phyloP scores from a whole-genome alignment of 2,888 invertebrate species.

The Eupithecia vulgata region DNA sequence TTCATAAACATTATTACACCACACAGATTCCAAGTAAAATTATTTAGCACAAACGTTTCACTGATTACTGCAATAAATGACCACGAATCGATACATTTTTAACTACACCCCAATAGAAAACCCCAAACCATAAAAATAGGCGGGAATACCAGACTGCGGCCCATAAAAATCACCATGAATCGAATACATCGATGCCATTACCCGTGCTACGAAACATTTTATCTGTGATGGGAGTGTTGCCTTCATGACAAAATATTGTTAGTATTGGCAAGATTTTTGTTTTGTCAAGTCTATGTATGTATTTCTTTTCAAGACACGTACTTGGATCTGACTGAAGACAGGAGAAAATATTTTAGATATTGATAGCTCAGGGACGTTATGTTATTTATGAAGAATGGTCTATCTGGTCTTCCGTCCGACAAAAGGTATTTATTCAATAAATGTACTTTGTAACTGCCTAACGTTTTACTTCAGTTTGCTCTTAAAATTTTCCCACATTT shows the following conservation, averaged over 20 bases:
- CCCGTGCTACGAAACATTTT: constrained; percentile 38
- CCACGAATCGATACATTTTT: constrained; percentile 24
- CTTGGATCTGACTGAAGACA: no score
- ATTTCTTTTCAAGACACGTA: no score
- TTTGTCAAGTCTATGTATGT: no score
- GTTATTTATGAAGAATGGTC: no score
- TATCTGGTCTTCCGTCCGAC: neutral
- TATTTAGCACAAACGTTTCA: constrained; percentile 19
- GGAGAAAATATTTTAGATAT: no score
- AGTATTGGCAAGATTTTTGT: neutral
- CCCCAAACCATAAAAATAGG: constrained; percentile 30
- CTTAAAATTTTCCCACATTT: neutral
- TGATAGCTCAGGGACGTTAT: no score
- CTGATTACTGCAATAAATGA: constrained; percentile 30
- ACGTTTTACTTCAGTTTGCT: neutral
- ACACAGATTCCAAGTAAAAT: constrained; percentile 10
- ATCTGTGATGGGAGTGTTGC: constrained; percentile 29
- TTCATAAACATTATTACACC: no score
- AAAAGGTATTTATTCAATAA: neutral
- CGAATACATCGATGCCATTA: constrained; percentile 39
- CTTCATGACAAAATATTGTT: constrained; percentile 8
- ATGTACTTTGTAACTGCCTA: neutral
- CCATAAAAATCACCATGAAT: constrained; percentile 45
- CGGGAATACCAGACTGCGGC: constrained; percentile 38
- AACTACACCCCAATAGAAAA: constrained; percentile 28